These are phyloP conservation scores for Neopelma chrysocephalum DNA, from an alignment of 2,797 vertebrate species.

Conservation along the genomic window DNA sequence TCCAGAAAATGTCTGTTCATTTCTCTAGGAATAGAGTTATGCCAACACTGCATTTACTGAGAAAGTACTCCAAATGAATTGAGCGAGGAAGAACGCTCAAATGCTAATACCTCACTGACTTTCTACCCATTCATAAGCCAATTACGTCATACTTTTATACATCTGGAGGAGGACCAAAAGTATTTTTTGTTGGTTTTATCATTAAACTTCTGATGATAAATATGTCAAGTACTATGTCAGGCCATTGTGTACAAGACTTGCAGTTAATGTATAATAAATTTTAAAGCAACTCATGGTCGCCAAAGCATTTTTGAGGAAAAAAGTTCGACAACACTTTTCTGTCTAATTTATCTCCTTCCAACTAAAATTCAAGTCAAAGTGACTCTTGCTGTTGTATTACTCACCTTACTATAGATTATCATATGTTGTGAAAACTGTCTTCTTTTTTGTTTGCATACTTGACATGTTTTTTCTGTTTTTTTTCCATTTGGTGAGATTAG, in stretches of 20 bases:
- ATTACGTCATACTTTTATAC: neutral
- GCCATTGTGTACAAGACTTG: neutral
- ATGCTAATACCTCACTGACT: neutral
- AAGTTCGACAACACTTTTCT: neutral
- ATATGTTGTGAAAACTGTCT: neutral
- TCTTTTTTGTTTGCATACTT: neutral
- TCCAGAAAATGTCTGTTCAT: neutral
- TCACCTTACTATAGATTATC: neutral
- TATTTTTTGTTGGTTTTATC: neutral
- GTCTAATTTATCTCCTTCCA: neutral
- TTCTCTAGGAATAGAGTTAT: neutral
- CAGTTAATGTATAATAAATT: constrained; percentile 38
- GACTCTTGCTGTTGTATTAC: neutral
- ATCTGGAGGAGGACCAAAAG: neutral
- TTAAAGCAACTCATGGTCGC: neutral
- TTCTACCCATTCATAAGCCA: neutral
- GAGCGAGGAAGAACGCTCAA: neutral
- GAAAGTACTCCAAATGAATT: neutral
- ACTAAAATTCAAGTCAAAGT: neutral
- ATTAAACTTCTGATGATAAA: neutral
- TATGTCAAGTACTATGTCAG: neutral
- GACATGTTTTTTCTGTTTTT: neutral
- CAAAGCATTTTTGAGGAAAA: neutral
- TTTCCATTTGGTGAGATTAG: neutral
- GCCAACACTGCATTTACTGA: neutral